Base-by-base conservation (phyloP, 2,888 invertebrate genomes). In the Heteromyza rotundicornis region DNA sequence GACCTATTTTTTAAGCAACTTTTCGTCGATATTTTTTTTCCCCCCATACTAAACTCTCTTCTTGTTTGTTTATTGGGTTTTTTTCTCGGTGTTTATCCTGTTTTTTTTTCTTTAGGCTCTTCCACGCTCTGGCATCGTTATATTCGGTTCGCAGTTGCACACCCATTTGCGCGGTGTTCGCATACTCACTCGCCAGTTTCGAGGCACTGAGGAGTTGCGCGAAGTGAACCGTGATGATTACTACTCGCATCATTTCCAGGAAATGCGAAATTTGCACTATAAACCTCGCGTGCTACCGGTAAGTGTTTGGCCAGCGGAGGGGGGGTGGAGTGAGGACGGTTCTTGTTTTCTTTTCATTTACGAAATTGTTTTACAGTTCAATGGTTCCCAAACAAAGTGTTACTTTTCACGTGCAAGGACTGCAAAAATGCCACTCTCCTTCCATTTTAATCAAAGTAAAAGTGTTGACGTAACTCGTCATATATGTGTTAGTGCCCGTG, bases 211-310 rank as follows among this genome's bases (percentile, higher is more conserved):
- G 14, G 96, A 98, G 81, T 83, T 98, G 51, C 89, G 91, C 0
- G 86, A 89, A 69, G 84, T 99, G 16, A 98, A 98, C 83, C 86
- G 90, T 64, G 99, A 99, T 82, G 87, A 94, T 82, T 98, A 97
- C 83, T 99, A 95, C 83, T 96, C 96, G 60, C 94, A 97, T 1
- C 98, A 99, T 85, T 99, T 96, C 84, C 99, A 99, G 84, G 98
- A 98, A 85, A 98, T 98, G 73, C 86, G 98, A 64, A 86, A 90
- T 57, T 84, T 98, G 57, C 92, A 92, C 70, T 85, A 87, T 61
- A 91, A 90, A n/a, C 91, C 95, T 0, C 87, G 85, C 59, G 85
- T 99, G 17, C 79, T 95, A 65, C 96, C 96, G 71, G 96, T 96
- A 86, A 85, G 85, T 64, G 22, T 10, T n/a, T 5, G 5, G 32